Base-by-base conservation (phyloP, 2,888 invertebrate genomes). In the Cheilosia impressa region DNA sequence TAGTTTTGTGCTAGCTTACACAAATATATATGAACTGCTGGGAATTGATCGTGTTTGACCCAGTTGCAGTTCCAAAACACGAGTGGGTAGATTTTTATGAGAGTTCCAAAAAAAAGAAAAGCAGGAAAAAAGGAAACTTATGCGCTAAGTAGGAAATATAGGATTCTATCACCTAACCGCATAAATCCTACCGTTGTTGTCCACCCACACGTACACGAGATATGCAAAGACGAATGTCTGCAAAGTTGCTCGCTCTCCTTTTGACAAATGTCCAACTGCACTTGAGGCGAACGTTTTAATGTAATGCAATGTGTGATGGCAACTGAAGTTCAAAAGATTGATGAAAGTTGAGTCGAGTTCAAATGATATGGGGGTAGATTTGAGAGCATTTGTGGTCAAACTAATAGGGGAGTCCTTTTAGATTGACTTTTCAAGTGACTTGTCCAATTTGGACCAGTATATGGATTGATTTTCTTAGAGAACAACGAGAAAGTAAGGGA, bases 221-320 rank as follows among this genome's bases (percentile, higher is more conserved):
- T 71, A 65, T 47, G 72, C 50, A 72, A 63, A 63, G 27, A 38
- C 15, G 38, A 60, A 65, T 41, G 47, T 62, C 71, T 72, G 65
- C 43, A 79, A 63, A 41, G 57, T 71, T 78, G 34, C 34, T 47
- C 27, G n/a, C n/a, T 38, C 53, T 66, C 22, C 60, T 76, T 31
- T 31, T 68, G 68, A 73, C 62, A 69, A 55, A 45, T 50, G 19
- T 81, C 80, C 80, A 63, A 81, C 57, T 69, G 17, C 38, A 27
- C 47, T 47, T 47, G 9, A 3, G 19, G 2, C 17, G 45, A 9
- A 45, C n/a, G 6, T 2, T 9, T 3, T 31, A 31, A 47, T 47
- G 17, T 9, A 47, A 47, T 47, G 47, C n/a, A 19, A 17, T 47
- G 47, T 47, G 47, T 47, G 47, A 17, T 47, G 47, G 19, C 7